Conservation (phyloP, 1,140 invertebrate species). For the Cardiocondyla obscurior region DNA sequence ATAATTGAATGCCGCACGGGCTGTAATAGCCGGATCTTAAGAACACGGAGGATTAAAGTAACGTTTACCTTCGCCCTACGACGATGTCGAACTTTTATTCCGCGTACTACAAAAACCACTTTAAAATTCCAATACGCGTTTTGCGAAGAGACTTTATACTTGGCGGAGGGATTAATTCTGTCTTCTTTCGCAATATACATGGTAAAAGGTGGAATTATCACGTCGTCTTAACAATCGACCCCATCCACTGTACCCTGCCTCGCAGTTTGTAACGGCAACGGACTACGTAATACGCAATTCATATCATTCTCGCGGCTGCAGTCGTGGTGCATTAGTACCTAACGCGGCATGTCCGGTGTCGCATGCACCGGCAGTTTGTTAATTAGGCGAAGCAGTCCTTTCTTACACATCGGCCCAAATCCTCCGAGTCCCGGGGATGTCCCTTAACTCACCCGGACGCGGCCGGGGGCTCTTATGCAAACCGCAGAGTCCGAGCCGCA, state of each 20-base stretch:
- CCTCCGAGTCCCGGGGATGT: conserved; percentile 56
- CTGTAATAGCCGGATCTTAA: conserved; percentile 6
- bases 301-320: not conserved
- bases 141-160: not conserved
- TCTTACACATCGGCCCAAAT: conserved; percentile 63
- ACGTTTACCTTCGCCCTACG: not conserved
- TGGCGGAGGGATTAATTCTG: not conserved
- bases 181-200: not conserved
- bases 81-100: not conserved
- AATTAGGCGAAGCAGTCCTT: conserved; percentile 62
- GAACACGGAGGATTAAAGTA: not conserved
- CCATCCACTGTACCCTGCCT: not conserved
- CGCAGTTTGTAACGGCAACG: not conserved
- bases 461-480: conserved; percentile 65
- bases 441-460: conserved; percentile 62
- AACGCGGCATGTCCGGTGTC: conserved; percentile 24
- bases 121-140: conserved; percentile 7
- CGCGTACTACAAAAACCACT: not conserved
- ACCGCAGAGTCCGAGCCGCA: conserved; percentile 61
- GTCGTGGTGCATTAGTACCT: conserved; percentile 16
- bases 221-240: conserved; percentile 1
- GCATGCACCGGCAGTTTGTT: conserved; percentile 52
- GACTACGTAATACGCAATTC: not conserved
- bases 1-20: conserved; percentile 7
- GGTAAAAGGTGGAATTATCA: conserved; percentile 1